phyloP scores from a whole-genome alignment of 2,888 invertebrate species.

The Acanthosepion esculentum region DNA sequence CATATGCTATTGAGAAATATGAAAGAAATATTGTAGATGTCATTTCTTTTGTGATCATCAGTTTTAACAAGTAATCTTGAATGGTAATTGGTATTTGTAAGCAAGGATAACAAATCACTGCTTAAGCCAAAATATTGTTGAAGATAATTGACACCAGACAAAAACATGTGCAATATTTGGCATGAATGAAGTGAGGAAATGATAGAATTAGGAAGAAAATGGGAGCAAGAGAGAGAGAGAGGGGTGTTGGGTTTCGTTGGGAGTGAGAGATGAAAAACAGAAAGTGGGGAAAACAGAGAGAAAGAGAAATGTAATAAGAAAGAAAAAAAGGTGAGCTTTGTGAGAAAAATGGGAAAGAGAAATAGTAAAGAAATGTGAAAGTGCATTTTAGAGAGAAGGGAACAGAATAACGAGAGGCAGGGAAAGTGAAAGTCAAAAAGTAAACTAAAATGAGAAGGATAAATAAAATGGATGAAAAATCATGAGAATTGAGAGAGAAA shows the following conservation, averaged over 20 bases:
- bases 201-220: not conserved
- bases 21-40: not conserved
- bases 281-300: not conserved
- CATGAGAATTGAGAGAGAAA: no score
- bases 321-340: not conserved
- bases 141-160: not conserved
- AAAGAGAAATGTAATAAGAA: not conserved
- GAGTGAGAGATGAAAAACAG: no score
- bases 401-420: no score
- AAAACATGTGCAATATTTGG: conserved; percentile 6
- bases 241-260: no score
- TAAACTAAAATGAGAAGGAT: no score
- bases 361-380: not conserved
- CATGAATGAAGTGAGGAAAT: not conserved
- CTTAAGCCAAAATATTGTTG: not conserved
- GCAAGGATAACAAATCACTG: not conserved
- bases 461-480: no score
- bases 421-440: no score
- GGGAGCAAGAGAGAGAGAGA: not conserved
- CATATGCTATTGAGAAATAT: not conserved
- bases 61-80: not conserved
- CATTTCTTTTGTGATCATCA: not conserved
- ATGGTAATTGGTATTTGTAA: not conserved
- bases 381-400: no score
- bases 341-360: not conserved